phyloP scores from a whole-genome alignment of 1,140 invertebrate genomes.

The Papilio helenus region DNA sequence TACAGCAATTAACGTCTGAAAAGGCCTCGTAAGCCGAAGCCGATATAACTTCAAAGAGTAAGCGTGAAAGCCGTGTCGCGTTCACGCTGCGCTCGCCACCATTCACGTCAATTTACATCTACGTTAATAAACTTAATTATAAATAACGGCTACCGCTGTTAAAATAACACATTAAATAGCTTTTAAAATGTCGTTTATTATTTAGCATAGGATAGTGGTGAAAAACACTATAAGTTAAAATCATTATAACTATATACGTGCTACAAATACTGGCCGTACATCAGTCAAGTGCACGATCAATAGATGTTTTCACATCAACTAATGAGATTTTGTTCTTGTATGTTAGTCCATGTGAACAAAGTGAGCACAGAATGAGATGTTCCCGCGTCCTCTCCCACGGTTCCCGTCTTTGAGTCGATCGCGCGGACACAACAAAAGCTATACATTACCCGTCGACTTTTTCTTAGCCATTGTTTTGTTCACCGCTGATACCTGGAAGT shows the following conservation, averaged over 20 bases:
- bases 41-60: constrained; percentile 55
- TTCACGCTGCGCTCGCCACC: constrained; percentile 30
- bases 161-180: constrained; percentile 40
- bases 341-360: constrained; percentile 61
- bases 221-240: not conserved
- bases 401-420: constrained; percentile 61
- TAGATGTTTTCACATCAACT: constrained; percentile 33
- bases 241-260: not conserved
- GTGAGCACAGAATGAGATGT: constrained; percentile 61
- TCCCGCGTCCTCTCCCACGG: constrained; percentile 73
- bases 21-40: constrained; percentile 54
- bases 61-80: constrained; percentile 40
- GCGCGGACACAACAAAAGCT: constrained; percentile 70
- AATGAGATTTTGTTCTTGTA: constrained; percentile 46
- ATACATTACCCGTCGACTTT: constrained; percentile 68
- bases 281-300: constrained; percentile 17
- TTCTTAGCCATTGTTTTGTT: constrained; percentile 70
- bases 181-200: constrained; percentile 8
- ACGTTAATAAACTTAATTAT: constrained; percentile 47
- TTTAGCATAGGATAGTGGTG: not conserved
- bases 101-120: constrained; percentile 45
- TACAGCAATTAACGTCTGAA: constrained; percentile 21
- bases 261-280: not conserved
- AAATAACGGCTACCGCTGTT: constrained; percentile 45
- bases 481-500: constrained; percentile 68